Percentiles rank a stretch among this genome's conserved stretches.
These are phyloP conservation scores for Acronicta leporina DNA, from an alignment of 2,888 invertebrate species.

Conservation along the genomic window DNA sequence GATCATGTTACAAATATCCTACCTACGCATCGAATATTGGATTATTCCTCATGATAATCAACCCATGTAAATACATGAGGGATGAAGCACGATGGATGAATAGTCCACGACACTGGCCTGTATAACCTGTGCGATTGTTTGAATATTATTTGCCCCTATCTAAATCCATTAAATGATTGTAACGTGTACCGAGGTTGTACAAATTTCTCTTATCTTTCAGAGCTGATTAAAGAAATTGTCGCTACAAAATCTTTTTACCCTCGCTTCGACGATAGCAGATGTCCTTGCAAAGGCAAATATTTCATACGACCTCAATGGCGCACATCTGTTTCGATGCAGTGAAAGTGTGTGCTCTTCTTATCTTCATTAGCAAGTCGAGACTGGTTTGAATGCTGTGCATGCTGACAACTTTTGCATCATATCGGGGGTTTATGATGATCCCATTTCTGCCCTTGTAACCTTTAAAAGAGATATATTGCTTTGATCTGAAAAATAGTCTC, in stretches of 20 bases:
- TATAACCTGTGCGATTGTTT: no score
- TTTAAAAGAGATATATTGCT: constrained; percentile 34
- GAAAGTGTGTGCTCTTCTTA: constrained; percentile 39
- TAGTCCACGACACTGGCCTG: no score
- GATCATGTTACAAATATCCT: no score
- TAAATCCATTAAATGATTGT: constrained; percentile 21
- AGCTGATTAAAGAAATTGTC: constrained; percentile 35
- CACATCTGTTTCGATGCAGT: constrained; percentile 26
- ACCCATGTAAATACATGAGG: no score
- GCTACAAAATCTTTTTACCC: constrained; percentile 41
- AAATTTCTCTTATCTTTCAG: constrained; percentile 38
- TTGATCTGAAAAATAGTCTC: constrained; percentile 34
- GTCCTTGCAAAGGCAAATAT: constrained; percentile 40
- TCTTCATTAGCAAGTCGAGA: constrained; percentile 51
- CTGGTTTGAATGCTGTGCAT: constrained; percentile 27
- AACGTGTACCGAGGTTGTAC: constrained; percentile 30
- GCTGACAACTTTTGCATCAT: constrained; percentile 37
- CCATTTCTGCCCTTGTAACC: constrained; percentile 19
- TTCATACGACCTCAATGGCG: constrained; percentile 42
- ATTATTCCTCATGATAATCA: no score
- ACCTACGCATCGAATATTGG: no score
- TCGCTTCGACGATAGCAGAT: constrained; percentile 27
- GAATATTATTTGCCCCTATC: constrained; percentile 11
- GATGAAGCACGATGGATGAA: no score
- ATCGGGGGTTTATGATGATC: constrained; percentile 36